These are phyloP conservation scores for Cyclophora punctaria DNA, from an alignment of 2,888 invertebrate genomes.

Conservation along the genomic window DNA sequence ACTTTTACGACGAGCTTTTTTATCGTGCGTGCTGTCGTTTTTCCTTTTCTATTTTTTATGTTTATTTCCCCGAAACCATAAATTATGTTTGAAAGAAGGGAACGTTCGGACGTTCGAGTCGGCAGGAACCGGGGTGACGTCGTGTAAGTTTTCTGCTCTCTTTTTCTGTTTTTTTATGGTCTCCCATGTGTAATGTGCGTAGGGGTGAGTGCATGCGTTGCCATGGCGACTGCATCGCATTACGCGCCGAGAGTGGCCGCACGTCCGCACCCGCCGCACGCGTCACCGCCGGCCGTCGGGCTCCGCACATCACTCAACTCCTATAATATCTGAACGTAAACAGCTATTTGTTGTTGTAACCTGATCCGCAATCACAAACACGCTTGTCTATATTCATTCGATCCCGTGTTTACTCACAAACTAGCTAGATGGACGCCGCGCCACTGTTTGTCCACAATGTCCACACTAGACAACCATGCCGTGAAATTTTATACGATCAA, in stretches of 20 bases:
- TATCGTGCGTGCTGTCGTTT: constrained; percentile 76
- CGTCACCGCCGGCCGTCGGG: constrained; percentile 10
- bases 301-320: constrained; percentile 12
- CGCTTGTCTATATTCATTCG: constrained; percentile 68
- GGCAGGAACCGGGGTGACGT: constrained; percentile 69
- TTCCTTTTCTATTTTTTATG: constrained; percentile 77
- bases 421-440: constrained; percentile 59
- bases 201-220: constrained; percentile 60
- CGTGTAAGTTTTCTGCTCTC: constrained; percentile 63
- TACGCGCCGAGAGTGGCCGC: constrained; percentile 26
- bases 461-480: constrained; percentile 36
- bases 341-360: constrained; percentile 65
- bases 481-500: constrained; percentile 53
- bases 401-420: constrained; percentile 65
- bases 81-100: constrained; percentile 77
- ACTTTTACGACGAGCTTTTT: constrained; percentile 73
- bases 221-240: constrained; percentile 67
- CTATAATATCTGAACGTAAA: constrained; percentile 17
- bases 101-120: constrained; percentile 70
- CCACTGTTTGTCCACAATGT: constrained; percentile 46
- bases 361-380: constrained; percentile 59
- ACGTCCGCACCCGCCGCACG: constrained; percentile 6
- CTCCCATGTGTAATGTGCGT: constrained; percentile 50
- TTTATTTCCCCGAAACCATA: constrained; percentile 76
- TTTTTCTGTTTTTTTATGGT: constrained; percentile 66